Conservation (phyloP, 2,888 invertebrate species). For the Sericinus montela region DNA sequence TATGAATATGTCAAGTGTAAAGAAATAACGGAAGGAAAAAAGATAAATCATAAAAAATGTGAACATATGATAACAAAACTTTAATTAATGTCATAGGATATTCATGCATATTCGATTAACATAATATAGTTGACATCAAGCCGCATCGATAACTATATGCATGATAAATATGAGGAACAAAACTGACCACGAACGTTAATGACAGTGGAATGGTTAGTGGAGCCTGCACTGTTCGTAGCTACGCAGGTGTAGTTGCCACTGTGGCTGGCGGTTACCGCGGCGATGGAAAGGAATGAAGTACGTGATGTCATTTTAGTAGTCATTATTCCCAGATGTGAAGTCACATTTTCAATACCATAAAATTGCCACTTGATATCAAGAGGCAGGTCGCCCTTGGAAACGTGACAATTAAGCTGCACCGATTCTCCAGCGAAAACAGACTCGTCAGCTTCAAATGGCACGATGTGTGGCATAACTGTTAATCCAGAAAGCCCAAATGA, state of each 20-base stretch:
- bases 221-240: conserved; percentile 85
- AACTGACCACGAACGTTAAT: conserved; percentile 78
- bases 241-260: conserved; percentile 88
- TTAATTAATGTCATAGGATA: conserved; percentile 42
- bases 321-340: conserved; percentile 80
- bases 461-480: conserved; percentile 83
- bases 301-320: conserved; percentile 82
- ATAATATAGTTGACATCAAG: conserved; percentile 42
- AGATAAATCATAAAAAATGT: not conserved
- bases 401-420: conserved; percentile 83
- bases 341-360: conserved; percentile 80
- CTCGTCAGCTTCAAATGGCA: conserved; percentile 82
- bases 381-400: conserved; percentile 87
- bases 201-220: conserved; percentile 82
- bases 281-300: conserved; percentile 85
- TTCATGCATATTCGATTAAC: conserved; percentile 59
- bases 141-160: conserved; percentile 31
- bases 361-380: conserved; percentile 87
- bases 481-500: conserved; percentile 65
- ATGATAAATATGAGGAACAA: conserved; percentile 29
- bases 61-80: conserved; percentile 36
- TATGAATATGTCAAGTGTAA: no score
- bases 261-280: conserved; percentile 83
- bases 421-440: conserved; percentile 85
- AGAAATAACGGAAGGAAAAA: no score